Conservation (phyloP, 2,888 invertebrate genomes). For the Mechanitis mazaeus region DNA sequence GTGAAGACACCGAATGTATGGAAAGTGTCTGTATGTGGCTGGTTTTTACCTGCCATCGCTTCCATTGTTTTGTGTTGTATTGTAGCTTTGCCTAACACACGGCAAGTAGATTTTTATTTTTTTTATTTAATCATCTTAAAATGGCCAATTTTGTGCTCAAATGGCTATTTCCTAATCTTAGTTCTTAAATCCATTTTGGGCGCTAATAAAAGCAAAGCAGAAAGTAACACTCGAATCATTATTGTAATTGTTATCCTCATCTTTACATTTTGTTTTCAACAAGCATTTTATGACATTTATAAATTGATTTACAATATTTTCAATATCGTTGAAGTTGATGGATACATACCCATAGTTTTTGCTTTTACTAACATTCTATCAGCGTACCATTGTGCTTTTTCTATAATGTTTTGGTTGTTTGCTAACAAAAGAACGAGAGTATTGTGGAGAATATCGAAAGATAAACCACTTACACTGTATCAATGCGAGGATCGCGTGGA, state of each 20-base stretch:
- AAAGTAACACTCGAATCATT: too few species aligned
- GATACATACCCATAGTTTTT: too few species aligned
- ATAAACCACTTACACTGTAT: constrained; percentile 11
- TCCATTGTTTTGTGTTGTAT: constrained; percentile 35
- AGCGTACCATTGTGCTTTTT: too few species aligned
- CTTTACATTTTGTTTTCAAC: constrained; percentile 35
- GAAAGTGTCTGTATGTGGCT: constrained; percentile 45
- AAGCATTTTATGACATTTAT: too few species aligned
- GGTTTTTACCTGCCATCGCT: constrained; percentile 43
- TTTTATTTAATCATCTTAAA: constrained; percentile 47
- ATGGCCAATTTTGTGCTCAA: constrained; percentile 55
- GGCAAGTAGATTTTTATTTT: constrained; percentile 31
- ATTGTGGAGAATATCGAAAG: constrained; percentile 41
- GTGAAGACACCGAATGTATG: constrained; percentile 36
- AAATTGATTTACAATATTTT: constrained; percentile 37
- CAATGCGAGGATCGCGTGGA: not conserved
- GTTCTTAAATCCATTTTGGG: constrained; percentile 9
- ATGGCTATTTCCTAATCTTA: constrained; percentile 47
- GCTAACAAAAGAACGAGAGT: constrained; percentile 57
- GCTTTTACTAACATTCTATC: too few species aligned
- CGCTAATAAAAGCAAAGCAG: too few species aligned
- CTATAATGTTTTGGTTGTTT: constrained; percentile 39
- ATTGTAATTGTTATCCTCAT: constrained; percentile 35
- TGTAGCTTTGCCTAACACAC: constrained; percentile 27
- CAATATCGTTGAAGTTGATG: constrained; percentile 16